phyloP scores from a whole-genome alignment of 30 jellyfish, hydroid and myxozoan species.

The Hydractinia echinata region DNA sequence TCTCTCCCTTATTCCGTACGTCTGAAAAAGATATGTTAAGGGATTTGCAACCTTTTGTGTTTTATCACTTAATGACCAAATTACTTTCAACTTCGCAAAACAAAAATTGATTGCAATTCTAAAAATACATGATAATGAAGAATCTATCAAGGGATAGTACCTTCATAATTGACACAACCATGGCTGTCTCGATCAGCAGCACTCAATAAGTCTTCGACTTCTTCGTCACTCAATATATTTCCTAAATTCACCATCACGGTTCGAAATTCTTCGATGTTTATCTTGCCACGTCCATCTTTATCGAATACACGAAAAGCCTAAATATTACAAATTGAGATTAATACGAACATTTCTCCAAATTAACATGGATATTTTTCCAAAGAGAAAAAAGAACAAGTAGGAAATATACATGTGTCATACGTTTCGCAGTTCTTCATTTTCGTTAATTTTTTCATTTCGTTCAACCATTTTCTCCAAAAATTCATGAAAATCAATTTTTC shows the following conservation, averaged over 20 bases:
- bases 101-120: too few species aligned
- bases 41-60: too few species aligned
- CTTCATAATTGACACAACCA: slow-evolving; percentile 25
- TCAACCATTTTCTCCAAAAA: slow-evolving; percentile 26
- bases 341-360: background rate
- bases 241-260: slow-evolving; percentile 33
- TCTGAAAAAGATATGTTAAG: too few species aligned
- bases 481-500: slow-evolving; percentile 17
- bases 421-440: slow-evolving; percentile 3
- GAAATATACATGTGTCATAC: background rate
- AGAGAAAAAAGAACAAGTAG: background rate
- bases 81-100: too few species aligned
- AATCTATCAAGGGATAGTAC: background rate
- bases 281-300: background rate
- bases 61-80: too few species aligned
- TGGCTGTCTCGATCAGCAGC: slow-evolving; percentile 30
- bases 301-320: slow-evolving; percentile 36
- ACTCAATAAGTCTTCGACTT: slow-evolving; percentile 27
- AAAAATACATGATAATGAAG: too few species aligned
- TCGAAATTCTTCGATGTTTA: slow-evolving; percentile 24
- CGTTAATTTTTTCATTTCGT: slow-evolving; percentile 20
- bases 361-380: too few species aligned
- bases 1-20: too few species aligned
- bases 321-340: background rate
- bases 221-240: slow-evolving; percentile 12